phyloP scores from a whole-genome alignment of 2,113 vertebrate genomes.

The Lagenorhynchus albirostris region DNA sequence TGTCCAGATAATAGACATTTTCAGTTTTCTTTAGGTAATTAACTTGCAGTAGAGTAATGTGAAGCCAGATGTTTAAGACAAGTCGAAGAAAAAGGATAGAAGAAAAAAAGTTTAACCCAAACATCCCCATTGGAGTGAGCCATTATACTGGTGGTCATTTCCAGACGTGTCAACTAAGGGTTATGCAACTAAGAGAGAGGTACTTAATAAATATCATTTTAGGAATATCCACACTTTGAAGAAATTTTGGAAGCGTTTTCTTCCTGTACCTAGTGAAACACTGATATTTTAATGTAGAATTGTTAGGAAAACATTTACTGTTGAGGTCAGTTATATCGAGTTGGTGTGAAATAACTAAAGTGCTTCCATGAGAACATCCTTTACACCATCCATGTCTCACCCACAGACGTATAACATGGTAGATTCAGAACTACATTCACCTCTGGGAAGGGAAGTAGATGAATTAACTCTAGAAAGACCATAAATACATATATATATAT shows the following conservation, averaged over 20 bases:
- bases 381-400: not conserved
- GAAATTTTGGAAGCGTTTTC: not conserved
- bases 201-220: not conserved
- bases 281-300: not conserved
- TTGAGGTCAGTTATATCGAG: not conserved
- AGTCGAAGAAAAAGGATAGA: conserved; percentile 48
- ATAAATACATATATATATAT: not conserved
- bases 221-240: not conserved
- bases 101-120: conserved; percentile 47
- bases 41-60: conserved; percentile 33
- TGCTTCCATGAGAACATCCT: not conserved
- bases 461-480: no score
- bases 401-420: not conserved
- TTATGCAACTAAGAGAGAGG: not conserved
- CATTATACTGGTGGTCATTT: conserved; percentile 65
- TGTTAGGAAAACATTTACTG: not conserved
- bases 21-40: conserved; percentile 29
- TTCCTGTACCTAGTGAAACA: not conserved
- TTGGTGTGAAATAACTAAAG: not conserved
- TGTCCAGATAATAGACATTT: conserved; percentile 26
- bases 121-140: conserved; percentile 52
- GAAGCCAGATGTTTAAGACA: conserved; percentile 28
- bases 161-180: conserved; percentile 42
- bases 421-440: no score
- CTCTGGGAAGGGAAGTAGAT: no score